These are phyloP conservation scores for Hoplostethus mediterraneus DNA, from an alignment of 2,797 vertebrate species.

Conservation along the genomic window DNA sequence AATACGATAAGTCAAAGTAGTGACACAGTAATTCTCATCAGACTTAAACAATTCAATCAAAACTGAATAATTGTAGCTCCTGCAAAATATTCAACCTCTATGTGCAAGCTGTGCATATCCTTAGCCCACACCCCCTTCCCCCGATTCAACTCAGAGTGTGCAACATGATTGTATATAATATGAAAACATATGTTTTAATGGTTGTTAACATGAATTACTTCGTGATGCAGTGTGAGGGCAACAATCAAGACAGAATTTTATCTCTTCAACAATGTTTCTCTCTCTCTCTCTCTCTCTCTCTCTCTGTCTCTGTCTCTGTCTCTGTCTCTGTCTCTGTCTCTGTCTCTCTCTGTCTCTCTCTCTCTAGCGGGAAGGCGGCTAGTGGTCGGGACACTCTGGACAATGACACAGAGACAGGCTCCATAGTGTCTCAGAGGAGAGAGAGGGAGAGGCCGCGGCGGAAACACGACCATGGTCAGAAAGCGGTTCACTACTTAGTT, in stretches of 20 bases:
- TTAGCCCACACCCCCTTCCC: not conserved
- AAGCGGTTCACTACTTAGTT: not conserved
- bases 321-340: not conserved
- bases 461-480: slow-evolving; percentile 83
- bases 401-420: slow-evolving; percentile 96
- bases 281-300: not conserved
- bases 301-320: too few species aligned
- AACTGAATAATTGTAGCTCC: slow-evolving; percentile 3
- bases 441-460: slow-evolving; percentile 81
- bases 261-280: slow-evolving; percentile 1
- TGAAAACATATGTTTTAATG: slow-evolving; percentile 10
- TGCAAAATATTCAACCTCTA: slow-evolving; percentile 25
- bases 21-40: slow-evolving; percentile 5
- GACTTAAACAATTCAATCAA: slow-evolving; percentile 27
- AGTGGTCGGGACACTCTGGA: slow-evolving; percentile 96
- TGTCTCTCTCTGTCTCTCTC: not conserved
- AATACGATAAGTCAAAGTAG: not conserved
- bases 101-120: not conserved
- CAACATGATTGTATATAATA: slow-evolving; percentile 16
- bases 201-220: slow-evolving; percentile 24
- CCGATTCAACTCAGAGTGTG: not conserved
- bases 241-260: not conserved
- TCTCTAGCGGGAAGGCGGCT: slow-evolving; percentile 91
- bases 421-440: slow-evolving; percentile 91
- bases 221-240: not conserved